These are phyloP conservation scores for Asbolus verrucosus DNA, from an alignment of 1,140 invertebrate genomes.

Conservation along the genomic window DNA sequence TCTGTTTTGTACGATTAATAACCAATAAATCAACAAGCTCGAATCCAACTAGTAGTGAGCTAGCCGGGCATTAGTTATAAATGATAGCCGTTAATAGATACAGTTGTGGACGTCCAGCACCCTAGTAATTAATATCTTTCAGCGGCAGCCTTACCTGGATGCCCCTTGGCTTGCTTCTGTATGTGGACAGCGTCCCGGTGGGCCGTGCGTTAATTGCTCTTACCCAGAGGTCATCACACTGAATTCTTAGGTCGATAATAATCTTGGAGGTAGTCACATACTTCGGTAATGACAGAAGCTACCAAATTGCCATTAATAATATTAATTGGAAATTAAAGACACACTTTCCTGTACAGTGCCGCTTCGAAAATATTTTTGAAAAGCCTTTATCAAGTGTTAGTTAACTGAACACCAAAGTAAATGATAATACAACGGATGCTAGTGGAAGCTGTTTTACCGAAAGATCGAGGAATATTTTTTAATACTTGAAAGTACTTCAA, in stretches of 20 bases:
- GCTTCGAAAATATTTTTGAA: slow-evolving; percentile 13
- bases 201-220: slow-evolving; percentile 36
- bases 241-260: slow-evolving; percentile 29
- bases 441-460: neutral
- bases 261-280: slow-evolving; percentile 35
- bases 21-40: neutral
- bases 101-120: slow-evolving; percentile 32
- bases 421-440: neutral
- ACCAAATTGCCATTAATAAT: slow-evolving; percentile 33
- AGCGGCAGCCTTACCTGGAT: slow-evolving; percentile 19
- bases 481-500: neutral
- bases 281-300: slow-evolving; percentile 20
- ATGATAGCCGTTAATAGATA: slow-evolving; percentile 29
- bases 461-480: too few relatives aligned
- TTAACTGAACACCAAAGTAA: neutral
- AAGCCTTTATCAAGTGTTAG: neutral
- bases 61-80: slow-evolving; percentile 6
- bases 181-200: slow-evolving; percentile 30
- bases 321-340: slow-evolving; percentile 38
- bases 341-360: slow-evolving; percentile 12
- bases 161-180: slow-evolving; percentile 26
- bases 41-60: neutral
- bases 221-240: slow-evolving; percentile 27
- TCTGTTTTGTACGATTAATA: too few relatives aligned
- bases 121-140: slow-evolving; percentile 37